Conservation (phyloP, 2,113 vertebrate species). For the Pelvicachromis taeniatus region DNA sequence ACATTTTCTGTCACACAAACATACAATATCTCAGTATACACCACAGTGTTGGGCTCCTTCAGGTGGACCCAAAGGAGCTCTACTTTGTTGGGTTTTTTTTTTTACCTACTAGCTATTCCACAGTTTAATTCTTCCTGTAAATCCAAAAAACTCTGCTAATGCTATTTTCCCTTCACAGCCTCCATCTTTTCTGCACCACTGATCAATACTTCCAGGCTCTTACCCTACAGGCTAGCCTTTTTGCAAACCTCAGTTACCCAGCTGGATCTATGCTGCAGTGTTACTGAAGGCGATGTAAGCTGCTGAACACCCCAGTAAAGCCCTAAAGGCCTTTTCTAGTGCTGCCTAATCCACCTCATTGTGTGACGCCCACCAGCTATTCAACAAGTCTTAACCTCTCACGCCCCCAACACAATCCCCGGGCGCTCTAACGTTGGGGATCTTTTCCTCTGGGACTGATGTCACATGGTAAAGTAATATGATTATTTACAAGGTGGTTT, state of each 20-base stretch:
- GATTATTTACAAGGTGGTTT: conserved; percentile 49
- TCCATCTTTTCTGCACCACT: background rate
- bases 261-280: conserved; percentile 34
- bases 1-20: background rate
- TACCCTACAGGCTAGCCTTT: background rate
- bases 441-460: conserved; percentile 40
- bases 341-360: conserved; percentile 69
- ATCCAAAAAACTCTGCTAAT: background rate
- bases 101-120: background rate
- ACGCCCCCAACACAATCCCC: conserved; percentile 45
- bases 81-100: background rate
- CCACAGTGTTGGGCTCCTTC: background rate
- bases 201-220: background rate
- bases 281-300: conserved; percentile 59
- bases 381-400: conserved; percentile 68
- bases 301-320: conserved; percentile 65
- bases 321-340: conserved; percentile 54
- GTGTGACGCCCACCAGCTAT: conserved; percentile 61
- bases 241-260: background rate
- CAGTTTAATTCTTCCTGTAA: background rate
- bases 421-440: conserved; percentile 5
- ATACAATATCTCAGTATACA: background rate
- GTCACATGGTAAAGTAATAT: conserved; percentile 55
- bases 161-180: background rate
- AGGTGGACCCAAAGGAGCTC: background rate